These are phyloP conservation scores for Siniperca scherzeri DNA, from an alignment of 2,797 vertebrate genomes.

Conservation along the genomic window DNA sequence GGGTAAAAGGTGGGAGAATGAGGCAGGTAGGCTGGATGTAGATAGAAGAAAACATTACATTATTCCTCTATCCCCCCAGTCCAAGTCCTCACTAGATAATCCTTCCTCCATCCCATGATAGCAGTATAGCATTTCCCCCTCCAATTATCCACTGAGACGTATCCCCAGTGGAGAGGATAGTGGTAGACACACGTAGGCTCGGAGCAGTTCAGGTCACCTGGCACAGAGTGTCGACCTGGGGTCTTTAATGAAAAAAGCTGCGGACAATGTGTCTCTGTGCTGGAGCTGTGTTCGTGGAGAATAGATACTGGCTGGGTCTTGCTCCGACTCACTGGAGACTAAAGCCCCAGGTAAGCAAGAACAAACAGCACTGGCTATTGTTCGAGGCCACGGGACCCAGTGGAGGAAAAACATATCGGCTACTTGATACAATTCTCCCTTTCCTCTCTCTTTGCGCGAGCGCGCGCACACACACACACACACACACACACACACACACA, in stretches of 20 bases:
- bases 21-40: conserved; percentile 51
- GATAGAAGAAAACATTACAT: conserved; percentile 81
- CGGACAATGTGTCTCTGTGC: conserved; percentile 87
- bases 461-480: conserved; percentile 19
- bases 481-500: not conserved
- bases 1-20: conserved; percentile 44
- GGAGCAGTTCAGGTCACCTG: conserved; percentile 83
- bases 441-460: conserved; percentile 39
- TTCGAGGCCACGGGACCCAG: conserved; percentile 65
- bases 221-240: conserved; percentile 75
- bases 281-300: conserved; percentile 75
- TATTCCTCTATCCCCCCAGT: conserved; percentile 68
- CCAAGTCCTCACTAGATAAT: conserved; percentile 76
- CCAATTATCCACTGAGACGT: conserved; percentile 81
- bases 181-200: conserved; percentile 68
- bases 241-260: conserved; percentile 87
- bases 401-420: conserved; percentile 68
- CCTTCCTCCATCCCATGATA: conserved; percentile 79
- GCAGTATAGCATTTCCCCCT: conserved; percentile 83
- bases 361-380: conserved; percentile 83
- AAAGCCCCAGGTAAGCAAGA: conserved; percentile 69
- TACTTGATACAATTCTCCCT: conserved; percentile 65
- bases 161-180: conserved; percentile 57
- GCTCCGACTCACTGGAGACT: conserved; percentile 79
- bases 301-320: conserved; percentile 76